Base-by-base conservation (phyloP, 2,888 invertebrate genomes). In the Holacanthella duospinosa region DNA sequence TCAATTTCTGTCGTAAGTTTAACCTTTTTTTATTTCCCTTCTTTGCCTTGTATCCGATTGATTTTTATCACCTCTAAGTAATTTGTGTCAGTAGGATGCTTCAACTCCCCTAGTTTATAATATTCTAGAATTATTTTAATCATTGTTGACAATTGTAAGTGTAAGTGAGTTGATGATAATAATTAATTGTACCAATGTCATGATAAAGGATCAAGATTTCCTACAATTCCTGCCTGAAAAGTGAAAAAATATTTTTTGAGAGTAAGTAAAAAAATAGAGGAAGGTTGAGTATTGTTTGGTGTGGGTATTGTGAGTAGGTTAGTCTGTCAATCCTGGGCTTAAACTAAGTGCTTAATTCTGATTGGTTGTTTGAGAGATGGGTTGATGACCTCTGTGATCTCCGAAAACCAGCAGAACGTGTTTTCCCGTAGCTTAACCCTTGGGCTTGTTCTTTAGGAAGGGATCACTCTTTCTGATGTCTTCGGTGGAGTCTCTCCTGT, bases 1-100 rank as follows among this genome's bases (percentile, higher is more conserved):
- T 61, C 60, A 62, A 63, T 68, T 43, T 67, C 64, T 63, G 67
- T 66, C 29, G 68, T 68, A 64, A 65, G 66, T 65, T 26, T 16
- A 6, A 36, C n/a, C 9, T 16, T 36, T 36, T 36, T 36, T 36
- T 36, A 9, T 16, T 36, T 6, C 36, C 36, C 9, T 36, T 9
- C 16, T 36, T 36, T 36, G 6, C 36, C 36, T 36, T 36, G 36
- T 36, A 9, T 36, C n/a, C n/a, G n/a, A n/a, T n/a, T n/a, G 36
- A 12, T 36, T 36, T 36, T 36, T 36, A 16, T 16, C 36, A 36
- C 16, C 16, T 36, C 36, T 6, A 36, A 36, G 36, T 36, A 16
- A 36, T 36, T 12, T 36, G 36, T 36, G 36, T 36, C 16, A 36
- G 16, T 36, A 36, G 6, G 9, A n/a, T n/a, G n/a, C n/a, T n/a